These are phyloP conservation scores for Pseudois nayaur DNA, from an alignment of 2,113 vertebrate genomes.

Conservation along the genomic window DNA sequence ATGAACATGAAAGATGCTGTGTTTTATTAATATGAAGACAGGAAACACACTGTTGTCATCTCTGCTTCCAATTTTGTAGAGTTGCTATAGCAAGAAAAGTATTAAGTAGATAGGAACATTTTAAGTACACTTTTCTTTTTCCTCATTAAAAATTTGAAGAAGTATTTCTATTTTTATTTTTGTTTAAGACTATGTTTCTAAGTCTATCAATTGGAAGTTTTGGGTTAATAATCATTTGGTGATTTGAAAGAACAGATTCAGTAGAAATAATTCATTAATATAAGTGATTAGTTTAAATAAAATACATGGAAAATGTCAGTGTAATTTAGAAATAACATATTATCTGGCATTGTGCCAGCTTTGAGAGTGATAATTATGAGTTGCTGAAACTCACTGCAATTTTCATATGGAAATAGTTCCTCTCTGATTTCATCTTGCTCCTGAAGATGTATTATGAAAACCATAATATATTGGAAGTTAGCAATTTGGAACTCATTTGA, in stretches of 20 bases:
- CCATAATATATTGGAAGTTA: not conserved
- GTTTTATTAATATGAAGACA: not conserved
- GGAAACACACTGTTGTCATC: not conserved
- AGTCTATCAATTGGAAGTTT: not conserved
- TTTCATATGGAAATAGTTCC: not conserved
- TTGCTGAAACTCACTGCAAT: not conserved
- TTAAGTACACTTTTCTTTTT: not conserved
- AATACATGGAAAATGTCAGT: not conserved
- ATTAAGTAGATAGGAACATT: not conserved
- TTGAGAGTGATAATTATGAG: constrained; percentile 1
- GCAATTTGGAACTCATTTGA: constrained; percentile 36
- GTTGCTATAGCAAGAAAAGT: not conserved
- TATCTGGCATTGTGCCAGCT: not conserved
- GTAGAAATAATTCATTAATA: not conserved
- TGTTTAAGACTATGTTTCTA: not conserved
- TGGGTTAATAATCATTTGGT: not conserved
- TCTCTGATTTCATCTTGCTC: not conserved
- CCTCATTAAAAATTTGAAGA: not conserved
- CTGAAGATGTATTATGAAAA: not conserved
- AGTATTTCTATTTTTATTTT: not conserved
- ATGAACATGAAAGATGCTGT: not conserved
- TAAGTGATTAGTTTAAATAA: constrained; percentile 5
- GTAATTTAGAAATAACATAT: constrained; percentile 1
- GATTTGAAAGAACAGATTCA: not conserved
- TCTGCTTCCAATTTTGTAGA: not conserved